Evolutionary conservation across 2,113 vertebrate species (phyloP).

Genomic region (Labrus mixtus): DNA sequence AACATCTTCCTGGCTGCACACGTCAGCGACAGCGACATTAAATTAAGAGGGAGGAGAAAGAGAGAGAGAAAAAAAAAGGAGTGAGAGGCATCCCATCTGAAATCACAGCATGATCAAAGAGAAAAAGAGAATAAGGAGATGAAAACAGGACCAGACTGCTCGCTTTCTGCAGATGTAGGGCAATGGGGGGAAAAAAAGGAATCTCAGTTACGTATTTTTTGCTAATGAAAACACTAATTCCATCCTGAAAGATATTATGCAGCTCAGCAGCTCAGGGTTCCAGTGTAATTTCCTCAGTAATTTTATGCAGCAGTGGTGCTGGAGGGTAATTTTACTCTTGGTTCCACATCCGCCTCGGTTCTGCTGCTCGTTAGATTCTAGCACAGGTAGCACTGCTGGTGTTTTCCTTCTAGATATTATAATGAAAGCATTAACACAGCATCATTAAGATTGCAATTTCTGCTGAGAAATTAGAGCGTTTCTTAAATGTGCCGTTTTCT

Average conservation of each 20-base stretch:
- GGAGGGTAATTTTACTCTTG: conserved; percentile 44
- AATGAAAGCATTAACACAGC: conserved; percentile 62
- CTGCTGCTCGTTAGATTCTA: conserved; percentile 39
- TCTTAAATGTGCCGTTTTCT: conserved; percentile 57
- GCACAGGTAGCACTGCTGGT: conserved; percentile 46
- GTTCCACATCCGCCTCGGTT: conserved; percentile 42
- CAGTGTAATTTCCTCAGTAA: conserved; percentile 59
- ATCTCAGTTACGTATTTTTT: conserved; percentile 50
- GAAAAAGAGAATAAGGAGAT: conserved; percentile 33
- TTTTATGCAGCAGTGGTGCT: conserved; percentile 60
- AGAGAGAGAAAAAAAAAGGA: not conserved
- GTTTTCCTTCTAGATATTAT: conserved; percentile 43
- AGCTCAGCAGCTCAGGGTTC: conserved; percentile 54
- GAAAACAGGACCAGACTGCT: conserved; percentile 43
- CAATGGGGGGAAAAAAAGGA: not conserved
- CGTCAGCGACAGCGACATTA: conserved; percentile 8
- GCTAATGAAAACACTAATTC: conserved; percentile 73
- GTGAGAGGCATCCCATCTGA: conserved; percentile 28
- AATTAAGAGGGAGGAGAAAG: conserved; percentile 8
- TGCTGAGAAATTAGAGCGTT: conserved; percentile 56
- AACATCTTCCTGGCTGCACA: conserved; percentile 90
- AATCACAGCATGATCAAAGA: conserved; percentile 54
- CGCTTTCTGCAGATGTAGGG: conserved; percentile 53
- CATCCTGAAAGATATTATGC: conserved; percentile 63
- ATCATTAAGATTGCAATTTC: conserved; percentile 71